Base-by-base conservation (phyloP, 2,888 invertebrate species). In the Ypsolopha scabrella region DNA sequence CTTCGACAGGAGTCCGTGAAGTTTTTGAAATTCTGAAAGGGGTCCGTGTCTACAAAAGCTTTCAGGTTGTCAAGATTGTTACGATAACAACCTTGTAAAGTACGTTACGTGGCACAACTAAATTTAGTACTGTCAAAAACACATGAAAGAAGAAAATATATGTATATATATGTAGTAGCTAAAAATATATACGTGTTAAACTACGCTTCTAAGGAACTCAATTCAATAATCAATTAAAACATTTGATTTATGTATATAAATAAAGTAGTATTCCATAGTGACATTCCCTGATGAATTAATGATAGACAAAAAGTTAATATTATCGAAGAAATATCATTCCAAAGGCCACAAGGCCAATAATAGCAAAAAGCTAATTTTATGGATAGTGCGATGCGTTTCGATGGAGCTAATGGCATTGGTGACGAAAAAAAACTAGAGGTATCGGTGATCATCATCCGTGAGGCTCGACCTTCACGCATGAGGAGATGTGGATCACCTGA, bases 381-480 rank as follows among this genome's bases (percentile, higher is more conserved):
- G 50, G 8, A 36, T 41, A 50, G 47, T 50, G 13, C 33, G 41
- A 53, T 44, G 38, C 38, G 51, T 49, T 49, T 51, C 48, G 39
- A 49, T 48, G 48, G 41, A 55, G 55, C 51, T 55, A 56, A 54
- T 57, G 58, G 55, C 58, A 57, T 58, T 57, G 57, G 50, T 8
- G 11, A n/a, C 11, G 53, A 53, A 54, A 57, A 57, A 56, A 58
- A 53, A 52, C 48, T 34, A 34, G 34, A 13, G 9, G 10, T 24
- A 11, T 24, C 24, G 13, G 24, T 14, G 43, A 13, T 43, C 43
- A 24, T 43, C 13, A 43, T 13, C 43, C 14, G 34, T 45, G 34
- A n/a, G 46, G 0, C 11, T 8, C 52, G 54, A 53, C 56, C 56
- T 57, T 57, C 56, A 52, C 51, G 56, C 51, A 48, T 41, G 51